Evolutionary conservation across 2,797 vertebrate species (phyloP).

Genomic region (Micrastur ruficollis): DNA sequence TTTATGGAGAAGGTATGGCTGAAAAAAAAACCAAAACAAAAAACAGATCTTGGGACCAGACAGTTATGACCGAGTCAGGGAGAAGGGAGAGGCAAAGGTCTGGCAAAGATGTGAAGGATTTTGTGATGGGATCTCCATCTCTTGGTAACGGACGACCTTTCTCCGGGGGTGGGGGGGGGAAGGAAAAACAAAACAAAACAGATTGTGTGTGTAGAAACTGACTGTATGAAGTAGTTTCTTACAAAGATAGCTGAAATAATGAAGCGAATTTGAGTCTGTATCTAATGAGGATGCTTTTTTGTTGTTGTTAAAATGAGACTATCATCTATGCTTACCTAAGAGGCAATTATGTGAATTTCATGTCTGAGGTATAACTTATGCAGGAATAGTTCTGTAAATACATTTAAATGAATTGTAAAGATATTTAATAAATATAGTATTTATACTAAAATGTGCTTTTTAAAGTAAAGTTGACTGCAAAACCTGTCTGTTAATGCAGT

Average conservation of each 20-base stretch:
- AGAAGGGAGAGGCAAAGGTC: background rate
- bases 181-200: background rate
- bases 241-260: conserved; percentile 57
- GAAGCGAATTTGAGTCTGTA: conserved; percentile 65
- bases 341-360: conserved; percentile 78
- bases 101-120: background rate
- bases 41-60: conserved; percentile 29
- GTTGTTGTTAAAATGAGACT: conserved; percentile 73
- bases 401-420: conserved; percentile 94
- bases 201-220: background rate
- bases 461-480: background rate
- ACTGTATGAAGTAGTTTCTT: conserved; percentile 54
- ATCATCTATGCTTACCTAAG: conserved; percentile 76
- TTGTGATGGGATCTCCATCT: background rate
- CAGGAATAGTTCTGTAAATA: conserved; percentile 93
- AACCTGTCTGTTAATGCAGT: background rate
- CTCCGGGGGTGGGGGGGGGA: background rate
- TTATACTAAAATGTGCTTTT: conserved; percentile 83
- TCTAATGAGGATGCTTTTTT: conserved; percentile 72
- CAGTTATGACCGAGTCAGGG: background rate
- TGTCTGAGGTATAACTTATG: conserved; percentile 83
- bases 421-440: conserved; percentile 99
- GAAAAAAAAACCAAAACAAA: background rate
- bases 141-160: background rate
- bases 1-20: background rate